Base-by-base conservation (phyloP, 2,888 invertebrate species). In the Dynastes maya region DNA sequence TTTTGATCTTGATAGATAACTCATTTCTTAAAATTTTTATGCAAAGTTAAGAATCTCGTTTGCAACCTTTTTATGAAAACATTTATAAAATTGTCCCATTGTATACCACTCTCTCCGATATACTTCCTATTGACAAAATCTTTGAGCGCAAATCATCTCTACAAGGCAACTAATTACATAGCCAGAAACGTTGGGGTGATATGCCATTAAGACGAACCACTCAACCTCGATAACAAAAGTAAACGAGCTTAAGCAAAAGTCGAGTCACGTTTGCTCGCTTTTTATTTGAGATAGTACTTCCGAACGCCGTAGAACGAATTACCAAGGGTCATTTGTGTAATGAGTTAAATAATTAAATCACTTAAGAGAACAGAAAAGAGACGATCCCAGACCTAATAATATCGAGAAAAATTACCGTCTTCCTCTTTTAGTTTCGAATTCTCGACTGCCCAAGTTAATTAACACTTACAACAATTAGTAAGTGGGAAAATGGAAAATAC, bases 61-160 rank as follows among this genome's bases (percentile, higher is more conserved):
- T 32, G 22, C 22, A 32, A 4, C 2, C 32, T 32, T 32, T 32
- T 32, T 4, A 32, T 4, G 32, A 32, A 3, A 32, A 4, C 2
- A 32, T 37, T 37, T 37, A 37, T 37, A 37, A 37, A 37, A 37
- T 37, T 37, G 1, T 37, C 32, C 32, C 32, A 37, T 4, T 5
- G 6, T 37, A 37, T 37, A 5, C 32, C 5, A 37, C 32, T 0
- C 0, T 37, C 3, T 4, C 32, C 32, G 22, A 22, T 22, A 22
- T 22, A 22, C 22, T 22, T 22, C 32, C 32, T 5, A 37, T 37
- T 22, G 22, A 22, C 22, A 22, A 22, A 37, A 37, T 37, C 1
- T 37, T 37, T 37, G 1, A 37, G 1, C 16, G 27, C 40, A 77
- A 90, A 49, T 53, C 27, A 27, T 61, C 8, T 16, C 16, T 45